Percentiles rank a stretch among this genome's conserved stretches.
Conservation (phyloP, 2,797 vertebrate genomes). For the Melanotaenia pygmaea region DNA sequence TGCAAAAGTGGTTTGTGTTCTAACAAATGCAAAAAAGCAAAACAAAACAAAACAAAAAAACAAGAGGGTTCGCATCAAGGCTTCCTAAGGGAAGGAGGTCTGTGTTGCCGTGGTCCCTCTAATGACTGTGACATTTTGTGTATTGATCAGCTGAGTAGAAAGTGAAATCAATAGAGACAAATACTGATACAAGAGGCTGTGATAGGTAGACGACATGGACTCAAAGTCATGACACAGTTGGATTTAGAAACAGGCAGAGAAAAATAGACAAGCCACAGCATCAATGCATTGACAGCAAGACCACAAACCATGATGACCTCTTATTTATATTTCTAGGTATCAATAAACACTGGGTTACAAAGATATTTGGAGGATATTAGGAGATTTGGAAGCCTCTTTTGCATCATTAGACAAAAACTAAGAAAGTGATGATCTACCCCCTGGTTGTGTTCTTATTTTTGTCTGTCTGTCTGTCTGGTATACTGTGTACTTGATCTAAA, state of each 20-base stretch:
- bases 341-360: slow-evolving; percentile 3
- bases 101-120: slow-evolving; percentile 53
- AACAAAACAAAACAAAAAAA: slow-evolving; percentile 19
- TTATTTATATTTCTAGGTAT: slow-evolving; percentile 30
- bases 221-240: slow-evolving; percentile 26
- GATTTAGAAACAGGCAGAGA: slow-evolving; percentile 12
- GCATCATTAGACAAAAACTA: no score
- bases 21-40: slow-evolving; percentile 43
- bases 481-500: no score
- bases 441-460: no score
- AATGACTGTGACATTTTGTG: slow-evolving; percentile 76
- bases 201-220: slow-evolving; percentile 40
- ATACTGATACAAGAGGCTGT: slow-evolving; percentile 59
- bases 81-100: slow-evolving; percentile 56
- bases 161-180: slow-evolving; percentile 72
- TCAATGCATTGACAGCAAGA: slow-evolving; percentile 24
- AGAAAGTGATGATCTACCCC: no score
- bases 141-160: slow-evolving; percentile 72
- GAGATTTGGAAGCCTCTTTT: no score
- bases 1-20: slow-evolving; percentile 43
- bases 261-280: slow-evolving; percentile 19
- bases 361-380: background rate
- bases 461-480: no score
- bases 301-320: slow-evolving; percentile 26
- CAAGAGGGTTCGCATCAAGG: slow-evolving; percentile 43